Conservation (phyloP, 2,113 vertebrate species). For the Fukomys damarensis region DNA sequence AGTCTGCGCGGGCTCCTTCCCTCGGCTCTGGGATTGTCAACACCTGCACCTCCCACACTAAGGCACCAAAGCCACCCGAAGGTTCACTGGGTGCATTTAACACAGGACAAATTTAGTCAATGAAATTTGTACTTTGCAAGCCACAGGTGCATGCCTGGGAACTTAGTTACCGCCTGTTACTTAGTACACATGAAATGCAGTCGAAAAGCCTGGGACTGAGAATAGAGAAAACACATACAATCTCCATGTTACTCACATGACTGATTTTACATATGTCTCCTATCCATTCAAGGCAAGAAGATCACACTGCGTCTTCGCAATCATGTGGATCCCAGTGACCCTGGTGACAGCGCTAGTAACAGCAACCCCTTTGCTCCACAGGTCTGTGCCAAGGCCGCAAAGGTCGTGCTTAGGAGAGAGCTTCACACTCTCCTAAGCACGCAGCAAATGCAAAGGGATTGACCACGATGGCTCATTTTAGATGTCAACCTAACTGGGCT, state of each 20-base stretch:
- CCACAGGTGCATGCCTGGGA: neutral
- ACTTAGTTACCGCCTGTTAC: neutral
- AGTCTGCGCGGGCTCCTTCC: neutral
- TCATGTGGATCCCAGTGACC: neutral
- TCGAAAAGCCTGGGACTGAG: neutral
- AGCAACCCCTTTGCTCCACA: neutral
- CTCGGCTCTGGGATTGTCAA: neutral
- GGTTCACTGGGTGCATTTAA: neutral
- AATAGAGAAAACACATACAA: neutral
- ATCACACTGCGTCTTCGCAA: neutral
- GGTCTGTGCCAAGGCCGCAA: neutral
- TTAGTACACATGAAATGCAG: neutral
- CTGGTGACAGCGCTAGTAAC: neutral
- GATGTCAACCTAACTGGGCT: neutral
- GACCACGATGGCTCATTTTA: neutral
- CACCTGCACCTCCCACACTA: neutral
- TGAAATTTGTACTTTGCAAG: neutral
- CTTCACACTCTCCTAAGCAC: neutral
- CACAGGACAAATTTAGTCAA: neutral
- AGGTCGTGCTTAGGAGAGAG: neutral
- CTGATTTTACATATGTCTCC: neutral
- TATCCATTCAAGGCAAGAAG: constrained; percentile 21
- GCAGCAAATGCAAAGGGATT: neutral
- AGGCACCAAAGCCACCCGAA: neutral
- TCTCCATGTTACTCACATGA: neutral